phyloP scores from a whole-genome alignment of 2,888 invertebrate genomes.

The Palloptera scutellata region DNA sequence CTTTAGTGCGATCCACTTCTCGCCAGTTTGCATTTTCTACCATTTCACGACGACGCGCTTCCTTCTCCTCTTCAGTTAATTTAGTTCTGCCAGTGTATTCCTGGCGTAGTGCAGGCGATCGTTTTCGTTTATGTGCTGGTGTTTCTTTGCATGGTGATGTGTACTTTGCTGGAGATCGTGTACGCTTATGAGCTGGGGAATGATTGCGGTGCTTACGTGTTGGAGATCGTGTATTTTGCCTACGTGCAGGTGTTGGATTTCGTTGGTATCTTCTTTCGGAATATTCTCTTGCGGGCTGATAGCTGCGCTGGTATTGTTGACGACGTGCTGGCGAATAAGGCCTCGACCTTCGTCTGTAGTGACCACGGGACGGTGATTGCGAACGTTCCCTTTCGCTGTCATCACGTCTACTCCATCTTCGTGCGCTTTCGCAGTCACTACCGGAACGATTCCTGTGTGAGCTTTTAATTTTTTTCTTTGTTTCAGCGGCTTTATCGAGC shows the following conservation, averaged over 20 bases:
- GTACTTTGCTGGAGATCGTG: conserved; percentile 17
- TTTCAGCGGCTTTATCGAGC: conserved; percentile 57
- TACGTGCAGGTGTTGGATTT: neutral
- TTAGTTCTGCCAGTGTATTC: conserved; percentile 1
- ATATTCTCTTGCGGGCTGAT: conserved; percentile 5
- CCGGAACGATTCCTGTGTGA: conserved; percentile 34
- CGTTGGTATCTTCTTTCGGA: neutral
- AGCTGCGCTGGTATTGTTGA: neutral
- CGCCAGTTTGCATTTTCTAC: conserved; percentile 79
- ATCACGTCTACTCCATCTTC: neutral
- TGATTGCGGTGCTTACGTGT: neutral
- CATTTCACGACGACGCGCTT: conserved; percentile 80
- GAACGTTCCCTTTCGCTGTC: conserved; percentile 9
- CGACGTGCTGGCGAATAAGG: conserved; percentile 11
- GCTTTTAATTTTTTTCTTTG: conserved; percentile 1
- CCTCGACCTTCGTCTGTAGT: conserved; percentile 6
- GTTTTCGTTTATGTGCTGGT: neutral
- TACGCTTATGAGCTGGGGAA: conserved; percentile 1
- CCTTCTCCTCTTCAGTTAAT: conserved; percentile 73
- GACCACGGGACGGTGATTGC: conserved; percentile 19
- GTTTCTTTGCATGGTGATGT: neutral
- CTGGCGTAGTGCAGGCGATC: too few species aligned
- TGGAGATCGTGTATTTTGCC: neutral
- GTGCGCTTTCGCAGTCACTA: neutral
- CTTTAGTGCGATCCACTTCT: conserved; percentile 72